These are phyloP conservation scores for Litoditis marina DNA, from an alignment of 2,888 invertebrate species.

Conservation along the genomic window DNA sequence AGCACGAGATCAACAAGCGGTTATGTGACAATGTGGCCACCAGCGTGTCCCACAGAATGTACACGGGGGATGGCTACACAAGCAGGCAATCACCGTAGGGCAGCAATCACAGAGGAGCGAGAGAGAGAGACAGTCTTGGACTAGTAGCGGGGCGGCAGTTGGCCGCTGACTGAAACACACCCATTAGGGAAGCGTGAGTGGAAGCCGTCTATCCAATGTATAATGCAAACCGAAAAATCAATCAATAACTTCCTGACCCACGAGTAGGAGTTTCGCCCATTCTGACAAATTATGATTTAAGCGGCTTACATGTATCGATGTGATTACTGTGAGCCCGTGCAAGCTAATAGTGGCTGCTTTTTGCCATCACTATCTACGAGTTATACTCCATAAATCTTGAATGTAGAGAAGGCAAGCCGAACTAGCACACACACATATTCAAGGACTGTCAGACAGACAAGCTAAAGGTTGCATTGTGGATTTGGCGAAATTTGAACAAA, in stretches of 20 bases:
- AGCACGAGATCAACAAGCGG: slow-evolving; percentile 10
- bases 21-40: not conserved
- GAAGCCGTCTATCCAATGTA: not conserved
- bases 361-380: no score
- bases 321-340: no score
- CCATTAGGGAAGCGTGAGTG: slow-evolving; percentile 22
- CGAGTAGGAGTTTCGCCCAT: no score
- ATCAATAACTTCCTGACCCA: no score
- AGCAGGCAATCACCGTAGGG: slow-evolving; percentile 18
- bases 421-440: no score
- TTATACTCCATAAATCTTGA: no score
- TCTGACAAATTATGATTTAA: not conserved
- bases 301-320: not conserved
- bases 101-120: slow-evolving; percentile 9
- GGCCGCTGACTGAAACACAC: slow-evolving; percentile 52
- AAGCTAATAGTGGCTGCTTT: no score
- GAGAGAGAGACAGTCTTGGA: slow-evolving; percentile 24
- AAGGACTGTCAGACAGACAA: no score
- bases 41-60: not conserved
- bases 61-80: not conserved
- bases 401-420: no score
- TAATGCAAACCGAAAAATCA: no score
- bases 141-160: slow-evolving; percentile 55
- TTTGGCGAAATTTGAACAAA: no score
- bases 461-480: no score